These are phyloP conservation scores for Stictocephala bisonia DNA, from an alignment of 2,888 invertebrate species.

Conservation along the genomic window DNA sequence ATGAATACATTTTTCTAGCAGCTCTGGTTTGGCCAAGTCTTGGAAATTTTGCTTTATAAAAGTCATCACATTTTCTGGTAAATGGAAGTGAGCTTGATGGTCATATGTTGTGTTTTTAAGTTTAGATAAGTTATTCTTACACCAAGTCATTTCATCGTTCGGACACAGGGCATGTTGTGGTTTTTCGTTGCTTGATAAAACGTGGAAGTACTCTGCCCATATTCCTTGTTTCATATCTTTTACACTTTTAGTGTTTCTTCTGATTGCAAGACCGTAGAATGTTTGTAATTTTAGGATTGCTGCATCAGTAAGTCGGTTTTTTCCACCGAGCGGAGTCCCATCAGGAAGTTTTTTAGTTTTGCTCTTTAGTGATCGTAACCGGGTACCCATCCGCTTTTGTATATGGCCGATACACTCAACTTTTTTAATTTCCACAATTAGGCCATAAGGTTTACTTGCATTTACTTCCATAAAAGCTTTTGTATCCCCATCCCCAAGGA, in stretches of 20 bases:
- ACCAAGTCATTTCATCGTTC: slow-evolving; percentile 56
- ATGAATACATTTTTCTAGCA: slow-evolving; percentile 11
- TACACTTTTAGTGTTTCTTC: slow-evolving; percentile 52
- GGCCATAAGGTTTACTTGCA: slow-evolving; percentile 46
- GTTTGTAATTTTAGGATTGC: slow-evolving; percentile 55
- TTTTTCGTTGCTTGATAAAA: slow-evolving; percentile 55
- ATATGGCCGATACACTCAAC: background rate
- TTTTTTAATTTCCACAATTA: slow-evolving; percentile 26
- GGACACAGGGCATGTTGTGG: slow-evolving; percentile 57
- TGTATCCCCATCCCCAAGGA: slow-evolving; percentile 36
- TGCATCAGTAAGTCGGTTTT: slow-evolving; percentile 55
- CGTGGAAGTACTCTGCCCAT: slow-evolving; percentile 58
- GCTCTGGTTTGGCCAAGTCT: slow-evolving; percentile 8
- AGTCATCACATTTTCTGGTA: slow-evolving; percentile 37
- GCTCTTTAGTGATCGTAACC: slow-evolving; percentile 31
- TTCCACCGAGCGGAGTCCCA: slow-evolving; percentile 50
- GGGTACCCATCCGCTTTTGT: slow-evolving; percentile 46
- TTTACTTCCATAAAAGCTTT: slow-evolving; percentile 20
- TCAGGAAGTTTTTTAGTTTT: slow-evolving; percentile 9
- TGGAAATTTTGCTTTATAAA: slow-evolving; percentile 23
- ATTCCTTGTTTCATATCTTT: slow-evolving; percentile 57
- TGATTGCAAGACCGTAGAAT: slow-evolving; percentile 58
- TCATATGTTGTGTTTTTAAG: slow-evolving; percentile 18
- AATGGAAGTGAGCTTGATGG: slow-evolving; percentile 38
- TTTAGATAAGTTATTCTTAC: slow-evolving; percentile 50